phyloP scores from a whole-genome alignment of 1,140 invertebrate genomes.

The Brachionus asplanchnoidis region DNA sequence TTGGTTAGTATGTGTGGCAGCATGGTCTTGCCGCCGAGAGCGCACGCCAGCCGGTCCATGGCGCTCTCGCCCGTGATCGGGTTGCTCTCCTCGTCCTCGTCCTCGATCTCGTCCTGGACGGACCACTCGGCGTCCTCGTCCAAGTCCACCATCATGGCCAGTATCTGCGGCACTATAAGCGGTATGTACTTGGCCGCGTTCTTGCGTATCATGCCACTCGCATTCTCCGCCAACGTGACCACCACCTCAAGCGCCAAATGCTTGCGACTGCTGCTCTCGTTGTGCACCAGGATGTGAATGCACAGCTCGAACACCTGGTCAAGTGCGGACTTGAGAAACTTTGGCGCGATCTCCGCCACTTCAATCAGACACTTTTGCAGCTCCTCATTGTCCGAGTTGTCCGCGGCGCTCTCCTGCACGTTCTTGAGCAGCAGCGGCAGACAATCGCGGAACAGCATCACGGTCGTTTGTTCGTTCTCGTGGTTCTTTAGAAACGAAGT shows the following conservation, averaged over 20 bases:
- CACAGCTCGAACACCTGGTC: slow-evolving; percentile 82
- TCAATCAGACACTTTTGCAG: slow-evolving; percentile 87
- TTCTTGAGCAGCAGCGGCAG: slow-evolving; percentile 31
- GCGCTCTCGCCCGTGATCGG: slow-evolving; percentile 88
- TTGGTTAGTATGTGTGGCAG: slow-evolving; percentile 78
- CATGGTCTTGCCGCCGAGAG: slow-evolving; percentile 81
- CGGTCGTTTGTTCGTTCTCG: slow-evolving; percentile 22
- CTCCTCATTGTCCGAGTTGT: slow-evolving; percentile 71
- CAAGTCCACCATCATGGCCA: slow-evolving; percentile 93
- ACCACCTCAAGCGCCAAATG: slow-evolving; percentile 87
- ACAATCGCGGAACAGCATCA: slow-evolving; percentile 40
- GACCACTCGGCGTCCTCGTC: slow-evolving; percentile 86
- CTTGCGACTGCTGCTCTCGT: slow-evolving; percentile 53
- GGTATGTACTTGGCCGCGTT: slow-evolving; percentile 71
- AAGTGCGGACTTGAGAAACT: slow-evolving; percentile 79
- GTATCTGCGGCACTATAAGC: slow-evolving; percentile 68
- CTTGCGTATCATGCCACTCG: slow-evolving; percentile 89
- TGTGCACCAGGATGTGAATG: slow-evolving; percentile 47
- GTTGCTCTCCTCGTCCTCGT: slow-evolving; percentile 63
- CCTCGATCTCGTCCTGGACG: slow-evolving; percentile 64
- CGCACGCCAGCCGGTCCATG: slow-evolving; percentile 86
- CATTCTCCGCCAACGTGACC: slow-evolving; percentile 87
- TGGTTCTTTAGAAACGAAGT: slow-evolving; percentile 37
- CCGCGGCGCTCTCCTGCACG: background rate
- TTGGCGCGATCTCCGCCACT: slow-evolving; percentile 82